phyloP scores from a whole-genome alignment of 2,888 invertebrate genomes.

The Encarsia formosa region DNA sequence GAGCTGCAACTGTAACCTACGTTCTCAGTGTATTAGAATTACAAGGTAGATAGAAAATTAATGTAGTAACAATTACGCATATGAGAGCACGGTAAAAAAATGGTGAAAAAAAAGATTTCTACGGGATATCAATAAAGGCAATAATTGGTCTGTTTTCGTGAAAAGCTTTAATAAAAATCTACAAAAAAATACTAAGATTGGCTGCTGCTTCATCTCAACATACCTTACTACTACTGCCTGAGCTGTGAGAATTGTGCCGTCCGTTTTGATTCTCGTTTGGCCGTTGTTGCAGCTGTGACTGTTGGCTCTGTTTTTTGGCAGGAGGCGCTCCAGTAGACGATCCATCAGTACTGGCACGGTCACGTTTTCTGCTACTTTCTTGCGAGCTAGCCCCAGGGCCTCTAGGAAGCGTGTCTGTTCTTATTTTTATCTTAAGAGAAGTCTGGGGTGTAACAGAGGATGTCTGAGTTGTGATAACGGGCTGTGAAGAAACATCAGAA shows the following conservation, averaged over 20 bases:
- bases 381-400: constrained; percentile 26
- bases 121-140: too few species aligned
- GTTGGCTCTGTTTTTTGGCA: constrained; percentile 33
- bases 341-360: constrained; percentile 48
- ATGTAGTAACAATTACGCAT: too few species aligned
- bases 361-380: constrained; percentile 46
- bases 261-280: constrained; percentile 46
- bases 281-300: constrained; percentile 30
- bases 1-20: too few species aligned
- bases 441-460: constrained; percentile 35
- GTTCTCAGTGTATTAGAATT: too few species aligned
- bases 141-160: too few species aligned
- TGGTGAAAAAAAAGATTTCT: too few species aligned
- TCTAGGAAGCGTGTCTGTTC: constrained; percentile 66
- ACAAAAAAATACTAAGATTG: too few species aligned
- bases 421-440: constrained; percentile 72
- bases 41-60: too few species aligned
- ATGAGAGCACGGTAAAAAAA: too few species aligned
- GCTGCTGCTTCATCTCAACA: constrained; percentile 45
- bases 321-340: constrained; percentile 32
- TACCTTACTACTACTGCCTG: constrained; percentile 50
- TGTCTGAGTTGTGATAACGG: constrained; percentile 2
- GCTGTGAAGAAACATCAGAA: constrained; percentile 16
- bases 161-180: too few species aligned
- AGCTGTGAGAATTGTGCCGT: constrained; percentile 40